Percentiles rank a stretch among this genome's conserved stretches.
Conservation (phyloP, 2,113 vertebrate species). For the Perca fluviatilis region DNA sequence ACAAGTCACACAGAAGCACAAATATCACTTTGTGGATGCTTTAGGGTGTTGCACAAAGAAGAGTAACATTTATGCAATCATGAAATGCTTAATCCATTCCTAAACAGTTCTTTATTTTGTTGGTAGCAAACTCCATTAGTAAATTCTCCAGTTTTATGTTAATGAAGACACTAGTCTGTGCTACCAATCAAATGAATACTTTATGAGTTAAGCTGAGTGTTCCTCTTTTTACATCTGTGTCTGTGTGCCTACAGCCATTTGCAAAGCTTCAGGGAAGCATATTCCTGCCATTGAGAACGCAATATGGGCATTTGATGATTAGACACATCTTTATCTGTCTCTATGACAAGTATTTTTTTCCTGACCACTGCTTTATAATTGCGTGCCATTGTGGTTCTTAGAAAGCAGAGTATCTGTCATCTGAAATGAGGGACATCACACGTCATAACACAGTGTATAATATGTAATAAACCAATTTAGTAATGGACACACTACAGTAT, state of each 20-base stretch:
- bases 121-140: constrained; percentile 15
- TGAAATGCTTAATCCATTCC: constrained; percentile 12
- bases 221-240: constrained; percentile 31
- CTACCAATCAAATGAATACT: constrained; percentile 29
- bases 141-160: constrained; percentile 25
- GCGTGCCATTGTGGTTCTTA: constrained; percentile 11
- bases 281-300: constrained; percentile 31
- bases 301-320: constrained; percentile 15
- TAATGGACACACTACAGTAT: background rate
- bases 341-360: constrained; percentile 11
- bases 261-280: constrained; percentile 39
- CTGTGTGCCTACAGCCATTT: constrained; percentile 30
- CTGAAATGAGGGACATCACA: constrained; percentile 34
- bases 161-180: constrained; percentile 25
- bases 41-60: constrained; percentile 32
- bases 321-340: constrained; percentile 24
- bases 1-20: constrained; percentile 60
- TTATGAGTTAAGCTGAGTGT: constrained; percentile 31
- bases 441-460: constrained; percentile 41
- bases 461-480: constrained; percentile 55
- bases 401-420: constrained; percentile 41
- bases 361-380: constrained; percentile 41
- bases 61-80: constrained; percentile 18
- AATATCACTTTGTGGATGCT: constrained; percentile 41
- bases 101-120: constrained; percentile 24